Evolutionary conservation across 2,888 invertebrate genomes (phyloP).

Genomic region (Pocota personata): DNA sequence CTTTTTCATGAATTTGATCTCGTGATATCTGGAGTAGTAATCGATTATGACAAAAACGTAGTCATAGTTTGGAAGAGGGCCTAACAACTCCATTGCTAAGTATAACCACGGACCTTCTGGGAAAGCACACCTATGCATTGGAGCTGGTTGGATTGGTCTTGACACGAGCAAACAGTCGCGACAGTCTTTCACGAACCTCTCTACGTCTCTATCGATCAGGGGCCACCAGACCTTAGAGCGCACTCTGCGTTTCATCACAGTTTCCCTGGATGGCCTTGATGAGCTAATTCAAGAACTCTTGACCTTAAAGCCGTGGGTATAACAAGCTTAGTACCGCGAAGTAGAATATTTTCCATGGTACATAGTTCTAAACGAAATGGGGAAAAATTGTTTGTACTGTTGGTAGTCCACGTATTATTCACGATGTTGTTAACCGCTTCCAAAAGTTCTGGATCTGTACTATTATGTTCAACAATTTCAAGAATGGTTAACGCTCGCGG

Average conservation of each 20-base stretch:
- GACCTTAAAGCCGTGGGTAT: conserved; percentile 46
- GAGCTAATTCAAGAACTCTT: neutral
- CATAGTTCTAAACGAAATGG: neutral
- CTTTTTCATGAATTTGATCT: neutral
- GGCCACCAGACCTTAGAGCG: conserved; percentile 73
- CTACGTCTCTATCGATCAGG: conserved; percentile 67
- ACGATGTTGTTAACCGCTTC: too few relatives aligned
- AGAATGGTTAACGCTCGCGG: conserved; percentile 19
- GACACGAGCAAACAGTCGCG: conserved; percentile 68
- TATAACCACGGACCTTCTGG: conserved; percentile 34
- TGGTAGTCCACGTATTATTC: too few relatives aligned
- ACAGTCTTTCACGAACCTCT: conserved; percentile 67
- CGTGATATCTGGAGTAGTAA: conserved; percentile 39
- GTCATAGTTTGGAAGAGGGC: too few relatives aligned
- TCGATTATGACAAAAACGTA: too few relatives aligned
- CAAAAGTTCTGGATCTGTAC: too few relatives aligned
- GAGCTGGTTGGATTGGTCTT: conserved; percentile 55
- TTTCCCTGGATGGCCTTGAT: conserved; percentile 36
- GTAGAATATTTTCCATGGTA: too few relatives aligned
- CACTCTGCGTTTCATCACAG: conserved; percentile 33
- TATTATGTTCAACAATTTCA: neutral
- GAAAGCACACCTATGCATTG: conserved; percentile 67
- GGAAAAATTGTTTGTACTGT: neutral
- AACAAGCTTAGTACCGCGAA: conserved; percentile 27
- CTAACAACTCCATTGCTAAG: neutral